A percentile compares a stretch with the other conserved stretches of the same genome.
These are phyloP conservation scores for Pomatostomus ruficeps DNA, from an alignment of 2,113 vertebrate species.

Conservation along the genomic window DNA sequence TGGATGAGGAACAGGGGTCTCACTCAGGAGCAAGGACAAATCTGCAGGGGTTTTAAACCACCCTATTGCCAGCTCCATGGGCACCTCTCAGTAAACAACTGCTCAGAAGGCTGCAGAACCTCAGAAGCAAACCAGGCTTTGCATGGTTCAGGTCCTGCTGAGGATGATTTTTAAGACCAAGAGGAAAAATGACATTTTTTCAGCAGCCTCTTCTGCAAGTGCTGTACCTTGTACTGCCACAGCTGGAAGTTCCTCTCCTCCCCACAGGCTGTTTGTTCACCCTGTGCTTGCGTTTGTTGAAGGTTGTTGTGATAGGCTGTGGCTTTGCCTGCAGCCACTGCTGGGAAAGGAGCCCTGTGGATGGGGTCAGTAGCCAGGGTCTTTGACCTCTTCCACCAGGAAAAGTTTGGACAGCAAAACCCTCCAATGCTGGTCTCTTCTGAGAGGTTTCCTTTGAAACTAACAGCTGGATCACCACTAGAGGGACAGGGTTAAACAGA, in stretches of 20 bases:
- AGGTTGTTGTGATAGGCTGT: not conserved
- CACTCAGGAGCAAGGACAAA: not conserved
- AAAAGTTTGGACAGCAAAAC: not conserved
- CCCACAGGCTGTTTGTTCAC: not conserved
- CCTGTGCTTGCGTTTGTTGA: not conserved
- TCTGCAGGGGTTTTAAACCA: not conserved
- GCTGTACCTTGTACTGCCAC: not conserved
- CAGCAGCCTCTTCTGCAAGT: not conserved
- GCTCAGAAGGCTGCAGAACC: not conserved
- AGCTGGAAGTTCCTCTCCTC: not conserved
- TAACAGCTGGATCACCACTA: not conserved
- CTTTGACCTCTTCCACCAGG: not conserved
- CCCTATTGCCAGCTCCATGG: rapidly evolving
- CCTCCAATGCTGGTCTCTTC: rapidly evolving
- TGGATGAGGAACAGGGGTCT: not conserved
- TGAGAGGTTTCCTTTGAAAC: not conserved
- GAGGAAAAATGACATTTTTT: not conserved
- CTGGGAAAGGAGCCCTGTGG: not conserved
- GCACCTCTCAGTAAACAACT: not conserved
- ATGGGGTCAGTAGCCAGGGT: not conserved
- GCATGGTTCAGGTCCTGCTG: not conserved
- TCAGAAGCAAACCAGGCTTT: not conserved
- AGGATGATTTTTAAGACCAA: not conserved
- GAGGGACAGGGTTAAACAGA: not conserved
- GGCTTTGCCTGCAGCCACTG: not conserved